These are phyloP conservation scores for Ladona fulva DNA, from an alignment of 1,140 invertebrate genomes.

Conservation along the genomic window DNA sequence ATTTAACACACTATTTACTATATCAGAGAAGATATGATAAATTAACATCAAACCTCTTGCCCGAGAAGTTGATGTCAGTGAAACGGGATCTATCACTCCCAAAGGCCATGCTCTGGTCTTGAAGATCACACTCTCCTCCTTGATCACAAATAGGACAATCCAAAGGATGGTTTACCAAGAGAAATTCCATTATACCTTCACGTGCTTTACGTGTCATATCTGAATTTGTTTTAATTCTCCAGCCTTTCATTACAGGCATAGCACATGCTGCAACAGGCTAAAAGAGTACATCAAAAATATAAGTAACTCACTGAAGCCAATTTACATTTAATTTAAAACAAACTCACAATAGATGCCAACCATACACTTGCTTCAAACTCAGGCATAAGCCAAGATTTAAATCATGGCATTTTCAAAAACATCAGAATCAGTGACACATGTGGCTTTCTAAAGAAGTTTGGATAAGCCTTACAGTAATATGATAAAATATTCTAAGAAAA, in stretches of 20 bases:
- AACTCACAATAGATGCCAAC: background rate
- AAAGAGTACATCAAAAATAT: slow-evolving; percentile 31
- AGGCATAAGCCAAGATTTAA: too few relatives aligned
- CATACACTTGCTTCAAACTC: too few relatives aligned
- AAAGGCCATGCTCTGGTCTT: slow-evolving; percentile 99
- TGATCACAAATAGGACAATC: slow-evolving; percentile 99
- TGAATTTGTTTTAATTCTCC: slow-evolving; percentile 95
- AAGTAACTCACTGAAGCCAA: background rate
- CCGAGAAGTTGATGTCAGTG: slow-evolving; percentile 84
- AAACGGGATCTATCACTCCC: slow-evolving; percentile 93
- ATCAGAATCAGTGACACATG: too few relatives aligned
- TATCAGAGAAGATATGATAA: background rate
- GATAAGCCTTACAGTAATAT: too few relatives aligned
- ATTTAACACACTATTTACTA: background rate
- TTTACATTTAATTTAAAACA: background rate
- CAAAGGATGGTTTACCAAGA: slow-evolving; percentile 95
- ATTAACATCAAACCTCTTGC: slow-evolving; percentile 61
- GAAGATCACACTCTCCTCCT: slow-evolving; percentile 97
- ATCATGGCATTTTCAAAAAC: too few relatives aligned
- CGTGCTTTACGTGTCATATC: slow-evolving; percentile 89
- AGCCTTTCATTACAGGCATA: slow-evolving; percentile 99
- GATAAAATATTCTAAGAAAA: too few relatives aligned
- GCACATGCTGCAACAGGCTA: slow-evolving; percentile 99
- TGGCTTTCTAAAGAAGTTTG: too few relatives aligned
- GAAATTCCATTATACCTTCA: slow-evolving; percentile 98